Base-by-base conservation (phyloP, 2,888 invertebrate species). In the Apamea sordens region DNA sequence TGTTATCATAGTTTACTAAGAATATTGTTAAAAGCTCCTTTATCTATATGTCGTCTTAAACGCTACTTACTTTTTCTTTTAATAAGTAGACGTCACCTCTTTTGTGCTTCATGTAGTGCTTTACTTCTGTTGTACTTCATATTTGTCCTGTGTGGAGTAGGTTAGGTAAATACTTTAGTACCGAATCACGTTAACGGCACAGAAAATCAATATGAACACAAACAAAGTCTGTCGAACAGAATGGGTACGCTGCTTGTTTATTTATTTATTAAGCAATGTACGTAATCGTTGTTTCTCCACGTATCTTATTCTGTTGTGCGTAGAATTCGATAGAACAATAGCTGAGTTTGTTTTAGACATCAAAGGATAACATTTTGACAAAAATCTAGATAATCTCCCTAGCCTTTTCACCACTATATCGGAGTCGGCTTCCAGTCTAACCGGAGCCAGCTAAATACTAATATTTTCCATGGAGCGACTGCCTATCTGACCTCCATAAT, bases 171-270 rank as follows among this genome's bases (percentile, higher is more conserved):
- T 21, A 68, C 15, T 50, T 44, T 15, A 50, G 71, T 61, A 72
- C 61, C 15, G 36, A 86, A 78, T 75, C 70, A 67, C 65, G 69
- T 69, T 86, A 76, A 50, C 69, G 63, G 15, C 47, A 47, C 65
- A 41, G 61, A 84, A 70, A 86, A 84, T 79, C 87, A 73, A 84
- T 86, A 79, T 53, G 18, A 79, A 84, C 79, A 75, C 87, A 86
- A 86, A 86, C 80, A 84, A 72, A n/a, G 63, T 47, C 61, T 64
- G 32, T 13, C 24, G 50, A 86, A 73, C 53, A 68, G 69, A 74
- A 67, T 56, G 64, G 71, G 28, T 41, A 11, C 70, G 56, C 15
- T 63, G n/a, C 75, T 44, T 36, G 67, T 68, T 72, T 72, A 72
- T 72, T 82, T 86, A 86, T 86, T 63, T 86, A 69, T 68, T 83